Evolutionary conservation across 2,888 invertebrate species (phyloP).

Genomic region (Trachelus stipa): DNA sequence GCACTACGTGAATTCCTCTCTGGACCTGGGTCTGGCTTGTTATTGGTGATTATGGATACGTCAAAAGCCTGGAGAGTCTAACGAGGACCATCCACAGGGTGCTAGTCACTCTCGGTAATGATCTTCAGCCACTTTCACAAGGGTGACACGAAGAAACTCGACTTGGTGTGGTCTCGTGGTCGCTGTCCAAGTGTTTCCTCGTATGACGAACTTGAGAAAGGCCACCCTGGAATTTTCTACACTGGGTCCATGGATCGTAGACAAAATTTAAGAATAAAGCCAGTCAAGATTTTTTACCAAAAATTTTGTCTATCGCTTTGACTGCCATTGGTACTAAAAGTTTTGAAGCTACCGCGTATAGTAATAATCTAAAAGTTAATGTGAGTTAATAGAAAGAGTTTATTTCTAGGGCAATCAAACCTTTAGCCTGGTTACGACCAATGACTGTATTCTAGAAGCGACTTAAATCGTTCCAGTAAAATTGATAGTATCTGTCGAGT

Average conservation of each 20-base stretch:
- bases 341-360: not conserved
- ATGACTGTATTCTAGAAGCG: slow-evolving; percentile 10
- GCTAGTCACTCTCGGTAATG: slow-evolving; percentile 56
- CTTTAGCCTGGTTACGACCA: slow-evolving; percentile 2
- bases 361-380: not conserved
- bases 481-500: slow-evolving; percentile 27
- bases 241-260: not conserved
- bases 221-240: not conserved
- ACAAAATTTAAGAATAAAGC: not conserved
- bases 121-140: slow-evolving; percentile 34
- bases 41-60: slow-evolving; percentile 54
- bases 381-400: not conserved
- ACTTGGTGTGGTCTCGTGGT: slow-evolving; percentile 6
- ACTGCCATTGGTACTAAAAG: not conserved
- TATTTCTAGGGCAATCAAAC: not conserved
- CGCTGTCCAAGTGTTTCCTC: not conserved
- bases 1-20: not conserved
- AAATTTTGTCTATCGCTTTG: not conserved
- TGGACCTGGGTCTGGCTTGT: slow-evolving; percentile 9
- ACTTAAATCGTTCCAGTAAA: slow-evolving; percentile 20
- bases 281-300: not conserved
- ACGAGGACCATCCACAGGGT: slow-evolving; percentile 41
- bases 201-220: not conserved
- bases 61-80: slow-evolving; percentile 46
- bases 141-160: slow-evolving; percentile 41